phyloP scores from a whole-genome alignment of 2,797 vertebrate genomes.

The Mus minutoides region DNA sequence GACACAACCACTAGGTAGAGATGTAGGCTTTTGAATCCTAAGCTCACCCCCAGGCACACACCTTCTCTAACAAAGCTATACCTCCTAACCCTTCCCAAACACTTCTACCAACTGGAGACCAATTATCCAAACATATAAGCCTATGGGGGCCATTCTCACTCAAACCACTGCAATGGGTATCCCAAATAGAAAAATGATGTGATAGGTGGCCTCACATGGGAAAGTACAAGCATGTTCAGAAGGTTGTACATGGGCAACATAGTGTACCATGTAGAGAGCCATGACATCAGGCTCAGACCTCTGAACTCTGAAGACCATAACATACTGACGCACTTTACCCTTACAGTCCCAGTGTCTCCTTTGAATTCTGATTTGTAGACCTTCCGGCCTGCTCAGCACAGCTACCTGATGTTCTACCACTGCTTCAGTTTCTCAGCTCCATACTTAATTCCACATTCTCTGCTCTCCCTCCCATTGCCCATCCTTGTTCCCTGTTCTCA shows the following conservation, averaged over 20 bases:
- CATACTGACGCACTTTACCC: background rate
- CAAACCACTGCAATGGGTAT: background rate
- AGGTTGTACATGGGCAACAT: background rate
- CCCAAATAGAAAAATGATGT: background rate
- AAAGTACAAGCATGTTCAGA: background rate
- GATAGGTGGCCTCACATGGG: conserved; percentile 9
- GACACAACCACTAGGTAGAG: background rate
- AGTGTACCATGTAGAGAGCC: background rate
- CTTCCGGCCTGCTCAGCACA: background rate
- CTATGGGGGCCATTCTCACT: background rate
- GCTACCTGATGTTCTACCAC: background rate
- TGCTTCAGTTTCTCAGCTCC: background rate
- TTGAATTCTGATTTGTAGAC: conserved; percentile 1
- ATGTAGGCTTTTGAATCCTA: background rate
- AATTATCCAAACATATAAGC: background rate
- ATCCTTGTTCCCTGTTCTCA: background rate
- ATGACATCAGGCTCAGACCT: conserved; percentile 17
- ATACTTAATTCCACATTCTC: background rate
- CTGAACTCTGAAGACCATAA: conserved; percentile 32
- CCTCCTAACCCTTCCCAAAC: background rate
- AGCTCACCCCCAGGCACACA: background rate
- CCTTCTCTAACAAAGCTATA: background rate
- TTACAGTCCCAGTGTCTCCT: conserved; percentile 3
- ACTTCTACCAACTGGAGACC: background rate
- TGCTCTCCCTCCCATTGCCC: background rate